A percentile compares a stretch with the other conserved stretches of the same genome.
These are phyloP conservation scores for Actinia equina DNA, from an alignment of 64 coral and sea anemone species.

Conservation along the genomic window DNA sequence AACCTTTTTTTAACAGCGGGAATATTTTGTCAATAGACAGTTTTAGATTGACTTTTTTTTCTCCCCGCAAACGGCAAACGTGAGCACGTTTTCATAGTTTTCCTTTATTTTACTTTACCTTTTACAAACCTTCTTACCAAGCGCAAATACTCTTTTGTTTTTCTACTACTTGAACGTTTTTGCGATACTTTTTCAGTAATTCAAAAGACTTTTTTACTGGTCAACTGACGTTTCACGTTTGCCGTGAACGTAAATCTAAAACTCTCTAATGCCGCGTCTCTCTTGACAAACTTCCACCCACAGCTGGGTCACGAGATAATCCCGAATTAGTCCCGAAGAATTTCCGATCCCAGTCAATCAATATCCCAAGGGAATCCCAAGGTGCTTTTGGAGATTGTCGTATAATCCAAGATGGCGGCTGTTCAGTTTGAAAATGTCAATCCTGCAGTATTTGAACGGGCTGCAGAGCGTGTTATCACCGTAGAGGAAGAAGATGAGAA, in stretches of 20 bases:
- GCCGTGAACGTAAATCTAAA: too few species aligned
- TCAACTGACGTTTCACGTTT: too few species aligned
- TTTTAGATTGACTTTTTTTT: too few species aligned
- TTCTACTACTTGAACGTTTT: too few species aligned
- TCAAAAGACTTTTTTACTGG: too few species aligned
- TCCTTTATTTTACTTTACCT: too few species aligned
- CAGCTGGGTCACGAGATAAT: background rate
- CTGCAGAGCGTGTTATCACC: slow-evolving; percentile 63
- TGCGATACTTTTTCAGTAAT: too few species aligned
- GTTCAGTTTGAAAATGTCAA: slow-evolving; percentile 76
- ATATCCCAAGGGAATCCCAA: background rate
- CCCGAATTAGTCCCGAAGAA: background rate
- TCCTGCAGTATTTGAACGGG: slow-evolving; percentile 65
- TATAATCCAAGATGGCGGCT: slow-evolving; percentile 78
- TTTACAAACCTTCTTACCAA: too few species aligned
- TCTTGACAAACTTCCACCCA: background rate
- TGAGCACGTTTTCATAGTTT: too few species aligned
- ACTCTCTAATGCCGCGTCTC: background rate
- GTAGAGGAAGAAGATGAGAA: slow-evolving; percentile 78
- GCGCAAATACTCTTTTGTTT: background rate
- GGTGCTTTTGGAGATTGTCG: background rate
- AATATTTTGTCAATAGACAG: background rate
- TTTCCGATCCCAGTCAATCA: background rate
- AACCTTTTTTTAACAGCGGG: background rate
- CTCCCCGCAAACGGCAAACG: too few species aligned